Conservation (phyloP, 2,888 invertebrate species). For the Luperina testacea region DNA sequence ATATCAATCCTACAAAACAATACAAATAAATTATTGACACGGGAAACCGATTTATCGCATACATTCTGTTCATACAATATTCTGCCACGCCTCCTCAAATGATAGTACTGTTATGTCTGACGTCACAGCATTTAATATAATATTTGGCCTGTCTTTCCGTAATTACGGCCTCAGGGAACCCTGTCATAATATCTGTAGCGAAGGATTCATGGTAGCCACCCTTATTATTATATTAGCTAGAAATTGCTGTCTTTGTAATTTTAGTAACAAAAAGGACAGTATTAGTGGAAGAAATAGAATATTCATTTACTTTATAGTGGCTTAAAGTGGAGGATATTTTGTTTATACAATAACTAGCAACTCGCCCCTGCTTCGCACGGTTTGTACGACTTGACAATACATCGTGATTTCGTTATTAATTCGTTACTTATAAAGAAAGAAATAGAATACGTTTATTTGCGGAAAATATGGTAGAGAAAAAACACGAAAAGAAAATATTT, state of each 20-base stretch:
- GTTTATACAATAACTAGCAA: neutral
- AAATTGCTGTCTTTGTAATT: constrained; percentile 27
- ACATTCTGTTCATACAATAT: constrained; percentile 46
- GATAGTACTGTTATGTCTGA: constrained; percentile 26
- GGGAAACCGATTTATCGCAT: constrained; percentile 34
- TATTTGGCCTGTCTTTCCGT: constrained; percentile 23
- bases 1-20: neutral
- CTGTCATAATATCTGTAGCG: constrained; percentile 38
- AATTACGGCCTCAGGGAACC: constrained; percentile 33
- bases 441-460: too few relatives aligned
- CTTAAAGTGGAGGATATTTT: neutral
- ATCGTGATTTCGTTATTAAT: too few relatives aligned
- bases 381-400: too few relatives aligned
- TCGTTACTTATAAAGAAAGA: too few relatives aligned
- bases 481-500: too few relatives aligned
- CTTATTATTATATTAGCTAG: constrained; percentile 15
- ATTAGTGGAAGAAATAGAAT: neutral
- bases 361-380: too few relatives aligned
- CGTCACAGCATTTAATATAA: constrained; percentile 37
- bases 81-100: constrained; percentile 55
- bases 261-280: neutral
- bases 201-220: neutral
- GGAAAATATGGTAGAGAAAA: too few relatives aligned
- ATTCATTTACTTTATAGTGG: neutral
- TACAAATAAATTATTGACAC: constrained; percentile 37